These are phyloP conservation scores for Urocitellus parryii DNA, from an alignment of 2,113 vertebrate species.

Conservation along the genomic window DNA sequence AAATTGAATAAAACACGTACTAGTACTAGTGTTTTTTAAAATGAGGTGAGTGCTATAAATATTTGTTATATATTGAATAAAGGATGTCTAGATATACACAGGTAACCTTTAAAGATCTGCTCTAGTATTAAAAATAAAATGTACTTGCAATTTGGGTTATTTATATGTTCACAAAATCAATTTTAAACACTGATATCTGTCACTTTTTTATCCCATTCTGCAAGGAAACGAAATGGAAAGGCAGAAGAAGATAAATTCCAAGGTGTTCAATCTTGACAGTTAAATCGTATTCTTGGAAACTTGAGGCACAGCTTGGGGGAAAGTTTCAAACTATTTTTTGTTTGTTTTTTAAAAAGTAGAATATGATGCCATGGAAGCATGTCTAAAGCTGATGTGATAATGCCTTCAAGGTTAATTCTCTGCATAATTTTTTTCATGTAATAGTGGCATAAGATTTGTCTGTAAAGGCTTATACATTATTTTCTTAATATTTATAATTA, in stretches of 20 bases:
- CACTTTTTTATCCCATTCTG: conserved; percentile 56
- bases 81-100: conserved; percentile 21
- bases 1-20: conserved; percentile 50
- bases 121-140: conserved; percentile 47
- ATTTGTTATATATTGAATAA: conserved; percentile 18
- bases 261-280: conserved; percentile 42
- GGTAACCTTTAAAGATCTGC: conserved; percentile 28
- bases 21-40: background rate
- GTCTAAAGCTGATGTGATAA: background rate
- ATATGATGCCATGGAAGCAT: background rate
- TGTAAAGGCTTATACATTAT: background rate
- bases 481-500: conserved; percentile 4
- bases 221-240: conserved; percentile 55
- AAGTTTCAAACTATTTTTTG: conserved; percentile 18
- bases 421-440: background rate
- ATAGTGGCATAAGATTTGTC: background rate
- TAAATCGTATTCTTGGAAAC: conserved; percentile 48
- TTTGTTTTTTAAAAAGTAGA: conserved; percentile 52
- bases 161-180: conserved; percentile 69
- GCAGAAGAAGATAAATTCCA: conserved; percentile 62
- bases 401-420: background rate
- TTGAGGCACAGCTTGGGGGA: conserved; percentile 27
- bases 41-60: background rate
- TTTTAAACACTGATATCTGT: conserved; percentile 66
- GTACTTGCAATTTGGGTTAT: conserved; percentile 57